phyloP scores from a whole-genome alignment of 92 coral and sea anemone species.

The Actinostola sp. region DNA sequence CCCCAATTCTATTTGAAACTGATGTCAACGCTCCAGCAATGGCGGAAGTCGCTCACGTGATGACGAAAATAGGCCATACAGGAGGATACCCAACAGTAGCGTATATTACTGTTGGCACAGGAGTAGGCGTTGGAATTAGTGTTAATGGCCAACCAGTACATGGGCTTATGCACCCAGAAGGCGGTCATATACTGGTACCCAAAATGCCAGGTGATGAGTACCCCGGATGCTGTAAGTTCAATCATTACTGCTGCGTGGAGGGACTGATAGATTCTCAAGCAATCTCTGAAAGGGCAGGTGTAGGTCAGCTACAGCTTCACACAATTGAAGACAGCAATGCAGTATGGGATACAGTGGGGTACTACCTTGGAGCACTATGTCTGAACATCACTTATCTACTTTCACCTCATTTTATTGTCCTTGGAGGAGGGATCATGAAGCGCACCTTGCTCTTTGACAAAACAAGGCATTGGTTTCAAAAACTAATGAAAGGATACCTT shows the following conservation, averaged over 20 bases:
- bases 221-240: constrained; percentile 74
- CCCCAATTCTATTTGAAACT: constrained; percentile 81
- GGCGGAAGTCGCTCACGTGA: constrained; percentile 73
- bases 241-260: constrained; percentile 83
- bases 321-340: constrained; percentile 70
- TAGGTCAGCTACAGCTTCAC: constrained; percentile 51
- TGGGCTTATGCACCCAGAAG: constrained; percentile 95
- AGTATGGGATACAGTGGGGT: constrained; percentile 92
- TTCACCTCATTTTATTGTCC: constrained; percentile 85
- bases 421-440: constrained; percentile 95
- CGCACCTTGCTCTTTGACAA: constrained; percentile 59
- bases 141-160: constrained; percentile 83
- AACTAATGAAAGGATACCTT: constrained; percentile 72
- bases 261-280: constrained; percentile 91
- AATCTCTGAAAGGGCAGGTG: constrained; percentile 78
- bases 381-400: constrained; percentile 79
- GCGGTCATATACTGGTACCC: constrained; percentile 84
- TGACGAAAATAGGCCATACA: constrained; percentile 4
- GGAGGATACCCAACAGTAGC: constrained; percentile 56
- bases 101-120: constrained; percentile 91
- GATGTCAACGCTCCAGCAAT: constrained; percentile 92
- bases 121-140: constrained; percentile 87
- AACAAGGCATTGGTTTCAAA: constrained; percentile 72
- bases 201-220: constrained; percentile 77
- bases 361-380: constrained; percentile 90